Evolutionary conservation across 2,113 vertebrate species (phyloP).

Genomic region (Mormoops blainvillei): DNA sequence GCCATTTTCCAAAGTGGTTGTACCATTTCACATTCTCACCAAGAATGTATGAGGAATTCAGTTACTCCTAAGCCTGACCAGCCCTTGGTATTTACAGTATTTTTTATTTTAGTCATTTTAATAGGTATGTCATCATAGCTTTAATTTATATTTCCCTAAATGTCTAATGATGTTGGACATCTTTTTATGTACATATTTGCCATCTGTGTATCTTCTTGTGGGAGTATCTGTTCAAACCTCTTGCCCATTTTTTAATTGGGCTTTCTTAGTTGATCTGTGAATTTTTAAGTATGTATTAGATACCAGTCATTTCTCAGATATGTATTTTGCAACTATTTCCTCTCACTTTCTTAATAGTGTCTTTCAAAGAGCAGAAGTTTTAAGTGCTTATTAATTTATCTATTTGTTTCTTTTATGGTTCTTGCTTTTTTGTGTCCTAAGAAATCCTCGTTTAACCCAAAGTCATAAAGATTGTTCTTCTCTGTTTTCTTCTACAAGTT

Average conservation of each 20-base stretch:
- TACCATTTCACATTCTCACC: background rate
- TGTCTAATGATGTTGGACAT: background rate
- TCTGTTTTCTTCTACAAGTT: background rate
- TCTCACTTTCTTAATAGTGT: constrained; percentile 20
- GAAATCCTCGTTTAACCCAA: background rate
- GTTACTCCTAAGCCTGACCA: background rate
- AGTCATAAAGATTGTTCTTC: background rate
- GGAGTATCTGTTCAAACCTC: background rate
- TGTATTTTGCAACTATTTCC: background rate
- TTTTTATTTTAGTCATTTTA: background rate
- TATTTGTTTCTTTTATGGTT: background rate
- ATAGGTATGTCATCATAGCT: background rate
- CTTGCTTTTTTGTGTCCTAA: background rate
- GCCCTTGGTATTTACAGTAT: background rate
- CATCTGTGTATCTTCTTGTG: background rate
- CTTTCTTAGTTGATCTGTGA: background rate
- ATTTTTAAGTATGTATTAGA: constrained; percentile 15
- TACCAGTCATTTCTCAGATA: background rate
- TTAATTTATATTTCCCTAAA: background rate
- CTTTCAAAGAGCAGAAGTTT: background rate
- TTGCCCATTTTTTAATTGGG: background rate
- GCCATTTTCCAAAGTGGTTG: background rate
- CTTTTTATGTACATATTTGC: background rate
- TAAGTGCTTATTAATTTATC: background rate
- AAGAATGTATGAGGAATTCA: background rate